Percentiles rank a stretch among this genome's conserved stretches.
Evolutionary conservation across 2,797 vertebrate species (phyloP).

Genomic region (Labroides dimidiatus): DNA sequence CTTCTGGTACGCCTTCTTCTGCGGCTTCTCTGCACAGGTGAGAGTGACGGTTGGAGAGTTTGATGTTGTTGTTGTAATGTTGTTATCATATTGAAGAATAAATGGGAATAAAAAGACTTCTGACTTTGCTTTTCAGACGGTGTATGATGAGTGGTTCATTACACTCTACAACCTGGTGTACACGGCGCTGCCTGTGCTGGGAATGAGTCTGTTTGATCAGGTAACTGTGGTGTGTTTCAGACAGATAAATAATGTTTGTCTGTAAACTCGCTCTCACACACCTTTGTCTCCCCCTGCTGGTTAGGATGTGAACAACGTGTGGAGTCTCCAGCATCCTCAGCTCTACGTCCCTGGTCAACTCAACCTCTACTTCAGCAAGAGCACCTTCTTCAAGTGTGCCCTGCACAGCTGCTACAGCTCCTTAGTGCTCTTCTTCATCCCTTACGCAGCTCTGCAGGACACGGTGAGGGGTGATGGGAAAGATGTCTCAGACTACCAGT

Average conservation of each 20-base stretch:
- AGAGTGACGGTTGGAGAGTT: constrained; percentile 36
- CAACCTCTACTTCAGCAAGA: constrained; percentile 93
- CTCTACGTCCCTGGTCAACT: constrained; percentile 92
- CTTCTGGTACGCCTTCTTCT: constrained; percentile 98
- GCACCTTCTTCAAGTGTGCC: constrained; percentile 89
- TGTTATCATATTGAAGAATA: neutral
- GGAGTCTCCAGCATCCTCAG: constrained; percentile 91
- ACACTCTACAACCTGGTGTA: constrained; percentile 95
- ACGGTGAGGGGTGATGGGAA: constrained; percentile 86
- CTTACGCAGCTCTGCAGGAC: constrained; percentile 87
- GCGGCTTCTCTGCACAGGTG: constrained; percentile 96
- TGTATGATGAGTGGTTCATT: constrained; percentile 96
- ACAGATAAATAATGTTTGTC: too few species aligned
- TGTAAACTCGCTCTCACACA: too few species aligned
- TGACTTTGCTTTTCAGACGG: constrained; percentile 75
- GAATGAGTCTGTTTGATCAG: constrained; percentile 97
- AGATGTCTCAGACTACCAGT: constrained; percentile 92
- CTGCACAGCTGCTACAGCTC: constrained; percentile 94
- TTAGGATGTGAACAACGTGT: constrained; percentile 92
- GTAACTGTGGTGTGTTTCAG: constrained; percentile 68
- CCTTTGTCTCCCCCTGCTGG: constrained; percentile 43
- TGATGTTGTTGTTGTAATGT: too few species aligned
- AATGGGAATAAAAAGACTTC: neutral
- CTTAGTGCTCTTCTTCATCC: constrained; percentile 94
- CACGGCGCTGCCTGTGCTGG: constrained; percentile 93